Evolutionary conservation across 1,140 invertebrate genomes (phyloP).

Genomic region (Drosophila trapezifrons): DNA sequence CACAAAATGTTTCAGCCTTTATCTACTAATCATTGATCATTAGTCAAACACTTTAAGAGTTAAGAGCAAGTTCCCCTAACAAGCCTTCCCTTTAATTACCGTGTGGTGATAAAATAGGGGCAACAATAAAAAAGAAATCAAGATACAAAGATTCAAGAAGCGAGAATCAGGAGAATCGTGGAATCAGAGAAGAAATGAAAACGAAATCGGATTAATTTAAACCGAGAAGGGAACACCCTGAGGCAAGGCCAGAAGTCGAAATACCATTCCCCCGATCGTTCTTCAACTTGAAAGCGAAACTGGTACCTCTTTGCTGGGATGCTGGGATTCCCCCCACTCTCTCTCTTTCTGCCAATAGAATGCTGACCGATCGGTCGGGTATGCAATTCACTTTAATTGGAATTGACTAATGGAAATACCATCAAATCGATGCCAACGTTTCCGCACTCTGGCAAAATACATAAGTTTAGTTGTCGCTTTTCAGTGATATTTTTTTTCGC

Average conservation of each 20-base stretch:
- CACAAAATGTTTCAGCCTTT: not conserved
- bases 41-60: not conserved
- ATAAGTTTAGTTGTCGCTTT: slow-evolving; percentile 1
- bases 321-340: no score
- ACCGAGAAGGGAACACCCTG: not conserved
- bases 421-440: not conserved
- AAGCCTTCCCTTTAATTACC: slow-evolving; percentile 12
- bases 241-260: slow-evolving; percentile 31
- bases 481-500: slow-evolving; percentile 12
- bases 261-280: not conserved
- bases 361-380: not conserved
- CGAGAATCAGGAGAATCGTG: no score
- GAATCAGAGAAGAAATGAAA: not conserved
- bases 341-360: not conserved
- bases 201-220: slow-evolving; percentile 18
- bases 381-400: slow-evolving; percentile 20
- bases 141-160: not conserved
- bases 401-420: slow-evolving; percentile 18
- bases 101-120: slow-evolving; percentile 4
- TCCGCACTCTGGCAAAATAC: slow-evolving; percentile 1
- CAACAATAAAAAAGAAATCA: not conserved
- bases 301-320: slow-evolving; percentile 10
- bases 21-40: not conserved
- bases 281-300: slow-evolving; percentile 31
- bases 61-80: not conserved